These are phyloP conservation scores for Flexamia atlantica DNA, from an alignment of 2,888 invertebrate genomes.

Conservation along the genomic window DNA sequence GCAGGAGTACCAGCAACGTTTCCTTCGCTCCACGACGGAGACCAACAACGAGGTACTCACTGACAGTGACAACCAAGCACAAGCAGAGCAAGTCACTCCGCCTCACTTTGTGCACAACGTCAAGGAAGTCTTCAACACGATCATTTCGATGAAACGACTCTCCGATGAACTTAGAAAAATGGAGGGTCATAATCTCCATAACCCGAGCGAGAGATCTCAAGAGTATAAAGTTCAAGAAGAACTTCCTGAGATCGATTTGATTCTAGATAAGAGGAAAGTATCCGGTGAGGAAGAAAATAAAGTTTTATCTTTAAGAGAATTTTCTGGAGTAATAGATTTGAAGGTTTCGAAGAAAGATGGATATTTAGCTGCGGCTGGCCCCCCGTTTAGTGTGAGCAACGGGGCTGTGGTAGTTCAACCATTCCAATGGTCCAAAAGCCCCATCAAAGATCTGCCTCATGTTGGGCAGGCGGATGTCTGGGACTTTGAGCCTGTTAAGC, in stretches of 20 bases:
- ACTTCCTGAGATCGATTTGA: constrained; percentile 41
- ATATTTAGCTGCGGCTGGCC: constrained; percentile 75
- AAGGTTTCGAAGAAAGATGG: constrained; percentile 69
- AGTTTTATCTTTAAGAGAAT: constrained; percentile 60
- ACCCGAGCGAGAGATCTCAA: background rate
- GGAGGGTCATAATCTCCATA: constrained; percentile 10
- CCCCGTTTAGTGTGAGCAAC: constrained; percentile 72
- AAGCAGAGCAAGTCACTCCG: background rate
- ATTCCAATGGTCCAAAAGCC: constrained; percentile 87
- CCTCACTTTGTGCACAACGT: constrained; percentile 48
- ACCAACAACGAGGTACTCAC: constrained; percentile 20
- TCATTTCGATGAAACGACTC: constrained; percentile 39
- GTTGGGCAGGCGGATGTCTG: constrained; percentile 86
- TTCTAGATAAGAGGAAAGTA: constrained; percentile 30
- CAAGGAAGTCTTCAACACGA: constrained; percentile 38
- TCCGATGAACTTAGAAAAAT: constrained; percentile 23
- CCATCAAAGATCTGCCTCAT: constrained; percentile 81
- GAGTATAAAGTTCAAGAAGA: constrained; percentile 31
- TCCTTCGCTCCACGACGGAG: constrained; percentile 25
- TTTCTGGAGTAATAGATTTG: constrained; percentile 67
- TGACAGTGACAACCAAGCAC: background rate
- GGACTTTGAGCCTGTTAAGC: constrained; percentile 80
- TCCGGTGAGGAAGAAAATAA: constrained; percentile 34
- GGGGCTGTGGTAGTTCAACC: constrained; percentile 73
- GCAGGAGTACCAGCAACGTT: constrained; percentile 39